Base-by-base conservation (phyloP, 2,797 vertebrate genomes). In the Microcaecilia unicolor region DNA sequence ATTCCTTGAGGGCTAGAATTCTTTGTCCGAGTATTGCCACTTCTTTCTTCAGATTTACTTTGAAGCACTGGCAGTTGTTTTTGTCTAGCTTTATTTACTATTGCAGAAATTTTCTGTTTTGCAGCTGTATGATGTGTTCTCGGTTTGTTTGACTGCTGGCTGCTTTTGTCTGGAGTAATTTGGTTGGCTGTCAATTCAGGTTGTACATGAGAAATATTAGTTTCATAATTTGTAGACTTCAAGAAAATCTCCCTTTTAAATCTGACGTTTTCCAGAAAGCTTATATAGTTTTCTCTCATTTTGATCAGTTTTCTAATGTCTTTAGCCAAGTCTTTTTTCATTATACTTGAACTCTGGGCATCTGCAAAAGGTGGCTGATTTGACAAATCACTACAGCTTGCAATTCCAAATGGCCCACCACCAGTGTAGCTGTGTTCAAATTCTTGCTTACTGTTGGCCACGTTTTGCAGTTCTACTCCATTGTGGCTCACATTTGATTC, bases 261-360 rank as follows among this genome's bases (percentile, higher is more conserved):
- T 28, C 26, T 34, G 54, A 67, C 51, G 38, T 65, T 28, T 3
- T n/a, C 71, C 39, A 69, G 60, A 47, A 80, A 44, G 15, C 72
- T 43, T 8, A 32, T 29, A 18, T 56, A 55, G 10, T 44, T 71
- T 15, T 23, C 67, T 56, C 59, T 75, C 15, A 77, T 51, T 48
- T 8, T 4, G 2, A 45, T 6, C 23, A 80, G 35, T 10, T 17
- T 64, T 38, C 59, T 38, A 38, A 67, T 43, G 55, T 80, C 73
- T 21, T 49, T 49, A 10, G 26, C 50, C 22, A 76, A 42, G 15
- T 31, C 63, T 19, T 76, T 61, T 39, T 51, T 62, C 17, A 48
- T 37, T 15, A 31, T 15, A 31, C 6, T 10, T 25, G 3, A 2
- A 46, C 4, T 28, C 4, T 1, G 5, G 9, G 19, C 29, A 16